Base-by-base conservation (phyloP, 2,113 vertebrate species). In the Arothron firmamentum region DNA sequence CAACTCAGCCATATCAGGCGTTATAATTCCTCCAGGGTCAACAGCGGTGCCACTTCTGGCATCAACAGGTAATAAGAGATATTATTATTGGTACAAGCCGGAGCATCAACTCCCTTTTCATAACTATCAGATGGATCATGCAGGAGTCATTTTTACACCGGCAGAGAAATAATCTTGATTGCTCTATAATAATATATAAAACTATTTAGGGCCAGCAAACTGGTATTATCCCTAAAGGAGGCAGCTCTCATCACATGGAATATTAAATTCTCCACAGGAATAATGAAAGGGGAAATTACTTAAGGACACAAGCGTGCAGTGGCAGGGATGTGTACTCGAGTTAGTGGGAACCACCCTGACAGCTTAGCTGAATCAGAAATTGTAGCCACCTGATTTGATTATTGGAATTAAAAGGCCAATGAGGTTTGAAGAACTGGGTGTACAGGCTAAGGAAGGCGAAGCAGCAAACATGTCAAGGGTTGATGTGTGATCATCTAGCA, bases 191-290 rank as follows among this genome's bases (percentile, higher is more conserved):
- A 81, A 83, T 84, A 75, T 76, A 85, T 80, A 87, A 81, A 84
- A 81, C 62, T 78, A 77, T 72, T 76, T 67, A 74, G 74, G 74
- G 67, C 61, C 74, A 64, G 68, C 42, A 79, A 70, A 64, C 51
- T 45, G 31, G 56, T 52, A 74, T 79, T 65, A 71, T 81, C 74
- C 78, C 83, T 84, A 21, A 80, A 81, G 83, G 81, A 84, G 77
- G 75, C 77, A 8, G 58, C 57, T 74, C 73, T 83, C 79, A 85
- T 86, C 82, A 85, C 71, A 74, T 67, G 68, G 65, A 83, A 85
- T 88, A 85, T 83, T 86, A 85, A 73, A 87, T 81, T 82, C 76
- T 74, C 78, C 65, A 51, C 75, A 80, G 78, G 81, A 83, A 81
- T 83, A 82, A 83, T 79, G 77, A 85, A 80, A 83, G 73, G 60